A percentile compares a stretch with the other conserved stretches of the same genome.
These are phyloP conservation scores for Dastarcus helophoroides DNA, from an alignment of 2,888 invertebrate species.

Conservation along the genomic window DNA sequence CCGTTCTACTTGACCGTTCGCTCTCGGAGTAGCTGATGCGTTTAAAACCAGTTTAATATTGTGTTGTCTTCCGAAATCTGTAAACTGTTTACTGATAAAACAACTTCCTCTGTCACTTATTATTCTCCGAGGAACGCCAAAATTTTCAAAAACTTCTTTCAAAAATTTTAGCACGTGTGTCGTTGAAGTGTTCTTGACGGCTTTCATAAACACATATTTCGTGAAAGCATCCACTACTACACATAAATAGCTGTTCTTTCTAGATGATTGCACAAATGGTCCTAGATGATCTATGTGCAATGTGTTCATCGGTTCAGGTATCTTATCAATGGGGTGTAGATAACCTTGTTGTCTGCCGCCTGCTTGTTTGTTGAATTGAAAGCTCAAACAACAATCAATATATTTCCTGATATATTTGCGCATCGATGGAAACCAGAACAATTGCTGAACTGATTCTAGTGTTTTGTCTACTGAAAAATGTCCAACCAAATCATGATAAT, in stretches of 20 bases:
- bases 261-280: slow-evolving; percentile 16
- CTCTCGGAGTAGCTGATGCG: slow-evolving; percentile 20
- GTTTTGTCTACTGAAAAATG: no score
- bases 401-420: slow-evolving; percentile 20
- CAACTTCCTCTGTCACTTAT: slow-evolving; percentile 15
- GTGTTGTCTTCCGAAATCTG: slow-evolving; percentile 11
- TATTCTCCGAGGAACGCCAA: slow-evolving; percentile 14
- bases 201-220: slow-evolving; percentile 24
- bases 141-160: slow-evolving; percentile 10
- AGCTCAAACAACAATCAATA: slow-evolving; percentile 23
- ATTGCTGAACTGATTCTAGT: slow-evolving; percentile 5
- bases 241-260: slow-evolving; percentile 19
- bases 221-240: slow-evolving; percentile 26
- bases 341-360: slow-evolving; percentile 16
- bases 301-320: slow-evolving; percentile 20
- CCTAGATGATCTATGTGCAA: slow-evolving; percentile 22
- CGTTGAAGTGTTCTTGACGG: slow-evolving; percentile 14
- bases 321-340: slow-evolving; percentile 16
- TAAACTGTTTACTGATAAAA: slow-evolving; percentile 16
- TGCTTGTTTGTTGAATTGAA: slow-evolving; percentile 24
- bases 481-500: no score
- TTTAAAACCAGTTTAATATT: slow-evolving; percentile 16
- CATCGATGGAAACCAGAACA: slow-evolving; percentile 21
- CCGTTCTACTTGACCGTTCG: slow-evolving; percentile 22
- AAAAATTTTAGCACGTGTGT: slow-evolving; percentile 9